Evolutionary conservation across 2,888 invertebrate genomes (phyloP).

Genomic region (Pardosa pseudoannulata): DNA sequence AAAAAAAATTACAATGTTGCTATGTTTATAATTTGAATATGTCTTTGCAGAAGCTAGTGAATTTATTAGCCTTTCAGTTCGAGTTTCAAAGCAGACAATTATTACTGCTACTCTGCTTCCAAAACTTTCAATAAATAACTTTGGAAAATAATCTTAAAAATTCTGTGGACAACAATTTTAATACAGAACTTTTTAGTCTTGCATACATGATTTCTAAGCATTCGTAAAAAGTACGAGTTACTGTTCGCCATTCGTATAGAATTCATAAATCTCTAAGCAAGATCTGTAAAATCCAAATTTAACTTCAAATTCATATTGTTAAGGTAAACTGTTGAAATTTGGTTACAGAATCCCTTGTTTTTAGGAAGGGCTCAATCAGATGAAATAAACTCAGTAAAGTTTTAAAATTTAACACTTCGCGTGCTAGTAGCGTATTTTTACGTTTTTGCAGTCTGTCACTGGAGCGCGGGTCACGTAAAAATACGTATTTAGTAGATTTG

Average conservation of each 20-base stretch:
- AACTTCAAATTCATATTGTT: no score
- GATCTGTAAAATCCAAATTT: neutral
- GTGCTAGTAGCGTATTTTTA: no score
- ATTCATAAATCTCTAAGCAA: neutral
- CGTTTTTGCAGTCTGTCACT: no score
- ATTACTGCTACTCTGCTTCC: neutral
- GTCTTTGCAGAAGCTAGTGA: slow-evolving; percentile 56
- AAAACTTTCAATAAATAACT: neutral
- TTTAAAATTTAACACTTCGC: no score
- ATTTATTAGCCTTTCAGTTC: neutral
- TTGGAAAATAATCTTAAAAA: neutral
- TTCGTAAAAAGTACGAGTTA: neutral
- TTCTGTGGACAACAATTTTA: neutral
- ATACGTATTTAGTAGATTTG: no score
- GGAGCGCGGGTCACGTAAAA: no score
- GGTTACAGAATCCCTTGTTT: neutral
- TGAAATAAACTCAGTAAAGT: no score
- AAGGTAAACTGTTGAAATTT: neutral
- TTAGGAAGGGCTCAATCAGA: no score
- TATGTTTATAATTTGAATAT: slow-evolving; percentile 74
- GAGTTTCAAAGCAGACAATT: slow-evolving; percentile 26
- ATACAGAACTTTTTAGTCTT: neutral
- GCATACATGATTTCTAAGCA: neutral
- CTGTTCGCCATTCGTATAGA: neutral
- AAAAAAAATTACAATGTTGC: slow-evolving; percentile 74